phyloP scores from a whole-genome alignment of 2,113 vertebrate genomes.

The Felis catus region F.catus_Fca126_mat1.0 CM031421.1:47218001-47218500 shows the following conservation, averaged over 20 bases:
- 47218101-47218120: not conserved
- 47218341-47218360: conserved; percentile 59
- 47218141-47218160: not conserved
- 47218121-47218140: conserved; percentile 61
- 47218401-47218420: conserved; percentile 60
- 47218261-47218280: conserved; percentile 63
- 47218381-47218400: conserved; percentile 55
- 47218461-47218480: conserved; percentile 63
- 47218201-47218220: conserved; percentile 67
- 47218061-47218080: conserved; percentile 25
- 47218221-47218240: conserved; percentile 51
- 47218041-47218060: conserved; percentile 37
- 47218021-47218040: conserved; percentile 17
- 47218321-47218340: conserved; percentile 39
- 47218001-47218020: conserved; percentile 17
- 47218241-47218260: conserved; percentile 71
- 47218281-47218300: conserved; percentile 71
- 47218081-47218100: not conserved
- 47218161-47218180: conserved; percentile 56
- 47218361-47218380: conserved; percentile 74
- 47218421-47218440: conserved; percentile 60
- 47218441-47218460: conserved; percentile 45
- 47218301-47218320: conserved; percentile 63
- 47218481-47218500: conserved; percentile 68
- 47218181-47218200: conserved; percentile 61